phyloP scores from a whole-genome alignment of 2,797 vertebrate species.

The Neosilurus mollespiculum region DNA sequence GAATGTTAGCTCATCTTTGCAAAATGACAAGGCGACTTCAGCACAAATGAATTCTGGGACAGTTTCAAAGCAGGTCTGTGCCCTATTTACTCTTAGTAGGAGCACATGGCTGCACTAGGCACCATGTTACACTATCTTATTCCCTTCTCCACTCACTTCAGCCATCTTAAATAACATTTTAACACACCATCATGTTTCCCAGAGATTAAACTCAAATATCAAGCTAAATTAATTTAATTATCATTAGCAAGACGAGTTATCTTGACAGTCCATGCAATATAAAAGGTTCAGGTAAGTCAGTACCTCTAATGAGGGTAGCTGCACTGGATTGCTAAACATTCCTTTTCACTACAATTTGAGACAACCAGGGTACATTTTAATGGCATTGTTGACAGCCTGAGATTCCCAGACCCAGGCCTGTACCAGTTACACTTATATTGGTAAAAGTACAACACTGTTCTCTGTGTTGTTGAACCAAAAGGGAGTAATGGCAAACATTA shows the following conservation, averaged over 20 bases:
- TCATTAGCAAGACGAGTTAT: constrained; percentile 9
- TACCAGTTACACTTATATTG: too few species aligned
- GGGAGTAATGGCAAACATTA: not conserved
- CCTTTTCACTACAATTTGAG: not conserved
- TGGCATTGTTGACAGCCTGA: not conserved
- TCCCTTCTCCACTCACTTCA: constrained; percentile 37
- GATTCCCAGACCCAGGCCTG: too few species aligned
- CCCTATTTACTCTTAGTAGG: constrained; percentile 51
- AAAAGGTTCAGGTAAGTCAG: constrained; percentile 5
- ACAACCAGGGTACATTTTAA: not conserved
- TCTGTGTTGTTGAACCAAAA: not conserved
- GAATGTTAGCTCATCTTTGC: constrained; percentile 19
- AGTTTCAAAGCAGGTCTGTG: constrained; percentile 52
- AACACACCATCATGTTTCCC: constrained; percentile 37
- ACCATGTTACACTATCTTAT: constrained; percentile 55
- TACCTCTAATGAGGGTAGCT: constrained; percentile 1
- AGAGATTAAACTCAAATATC: constrained; percentile 43
- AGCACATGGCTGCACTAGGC: constrained; percentile 52
- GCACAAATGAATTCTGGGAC: constrained; percentile 58
- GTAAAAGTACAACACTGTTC: not conserved
- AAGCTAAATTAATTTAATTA: constrained; percentile 37
- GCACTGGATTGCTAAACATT: not conserved
- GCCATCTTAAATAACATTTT: constrained; percentile 39
- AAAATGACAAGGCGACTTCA: constrained; percentile 41
- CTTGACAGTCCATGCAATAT: constrained; percentile 3